Base-by-base conservation (phyloP, 92 coral and sea anemone genomes). In the Heteractis magnifica region DNA sequence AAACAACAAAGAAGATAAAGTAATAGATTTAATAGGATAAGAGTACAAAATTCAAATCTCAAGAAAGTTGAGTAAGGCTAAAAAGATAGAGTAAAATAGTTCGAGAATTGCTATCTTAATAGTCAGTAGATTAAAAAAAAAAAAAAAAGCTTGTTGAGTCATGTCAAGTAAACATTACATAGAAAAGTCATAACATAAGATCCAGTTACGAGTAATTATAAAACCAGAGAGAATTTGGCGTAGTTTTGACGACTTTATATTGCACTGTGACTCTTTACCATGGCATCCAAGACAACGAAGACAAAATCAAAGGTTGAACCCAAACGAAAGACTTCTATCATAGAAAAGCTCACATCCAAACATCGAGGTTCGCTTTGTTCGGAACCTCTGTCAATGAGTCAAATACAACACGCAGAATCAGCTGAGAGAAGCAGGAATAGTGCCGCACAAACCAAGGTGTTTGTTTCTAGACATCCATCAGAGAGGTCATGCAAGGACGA, bases 131-230 rank as follows among this genome's bases (percentile, higher is more conserved):
- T 34, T 34, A 34, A 34, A 34, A 68, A n/a, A 81, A 18, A 14
- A 60, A 50, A 68, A 81, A 80, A 52, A 80, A 72, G 50, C 71
- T 65, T 4, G 13, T 19, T 11, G 16, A 70, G 65, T 6, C 26
- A 70, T 81, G 77, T 70, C 70, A 81, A 81, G 65, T 51, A 26
- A 56, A 81, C 53, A 3, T 81, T 9, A 65, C 55, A 49, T 16
- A 64, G 34, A 65, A n/a, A 75, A 51, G 15, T 4, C 49, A 70
- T 80, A 59, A 50, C 83, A 81, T 51, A 68, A 75, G 77, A 70
- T 81, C 84, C 44, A 16, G 52, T 81, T 70, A 19, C 84, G 4
- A 34, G 44, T 81, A 81, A 81, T 81, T 81, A 72, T 68, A 70
- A 81, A 70, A 44, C 48, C 77, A 81, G 77, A 49, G 83, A 49